Percentiles rank a stretch among this genome's conserved stretches.
Conservation (phyloP, 2,888 invertebrate species). For the Trichacis sp. region DNA sequence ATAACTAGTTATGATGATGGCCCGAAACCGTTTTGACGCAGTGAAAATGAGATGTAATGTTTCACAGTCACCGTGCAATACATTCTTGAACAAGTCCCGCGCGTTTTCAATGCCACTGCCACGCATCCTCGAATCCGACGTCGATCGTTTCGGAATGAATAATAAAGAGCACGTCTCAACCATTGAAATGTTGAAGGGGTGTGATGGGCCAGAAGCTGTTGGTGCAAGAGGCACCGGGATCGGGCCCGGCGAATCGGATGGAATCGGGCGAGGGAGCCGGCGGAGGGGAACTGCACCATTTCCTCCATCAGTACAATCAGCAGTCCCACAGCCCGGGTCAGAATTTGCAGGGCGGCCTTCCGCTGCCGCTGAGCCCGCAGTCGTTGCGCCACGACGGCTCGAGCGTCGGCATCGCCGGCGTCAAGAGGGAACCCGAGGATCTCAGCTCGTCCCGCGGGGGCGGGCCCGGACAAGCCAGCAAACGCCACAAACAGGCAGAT, state of each 20-base stretch:
- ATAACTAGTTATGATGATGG: too few species aligned
- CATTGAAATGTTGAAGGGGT: slow-evolving; percentile 57
- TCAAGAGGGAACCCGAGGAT: slow-evolving; percentile 87
- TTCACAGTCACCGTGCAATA: too few species aligned
- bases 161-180: neutral
- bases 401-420: slow-evolving; percentile 64
- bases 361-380: slow-evolving; percentile 65
- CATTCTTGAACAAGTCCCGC: too few species aligned
- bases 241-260: slow-evolving; percentile 61
- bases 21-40: too few species aligned
- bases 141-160: neutral
- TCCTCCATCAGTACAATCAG: slow-evolving; percentile 67
- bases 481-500: slow-evolving; percentile 62
- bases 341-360: slow-evolving; percentile 70
- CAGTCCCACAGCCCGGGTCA: slow-evolving; percentile 68
- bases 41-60: too few species aligned
- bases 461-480: slow-evolving; percentile 49
- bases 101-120: slow-evolving; percentile 5
- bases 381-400: slow-evolving; percentile 63
- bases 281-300: slow-evolving; percentile 69
- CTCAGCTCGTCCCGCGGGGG: slow-evolving; percentile 72
- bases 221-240: slow-evolving; percentile 64
- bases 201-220: slow-evolving; percentile 68
- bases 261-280: slow-evolving; percentile 69
- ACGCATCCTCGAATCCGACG: slow-evolving; percentile 5